phyloP scores from a whole-genome alignment of 2,797 vertebrate genomes.

The Sebastes glaucus region DNA sequence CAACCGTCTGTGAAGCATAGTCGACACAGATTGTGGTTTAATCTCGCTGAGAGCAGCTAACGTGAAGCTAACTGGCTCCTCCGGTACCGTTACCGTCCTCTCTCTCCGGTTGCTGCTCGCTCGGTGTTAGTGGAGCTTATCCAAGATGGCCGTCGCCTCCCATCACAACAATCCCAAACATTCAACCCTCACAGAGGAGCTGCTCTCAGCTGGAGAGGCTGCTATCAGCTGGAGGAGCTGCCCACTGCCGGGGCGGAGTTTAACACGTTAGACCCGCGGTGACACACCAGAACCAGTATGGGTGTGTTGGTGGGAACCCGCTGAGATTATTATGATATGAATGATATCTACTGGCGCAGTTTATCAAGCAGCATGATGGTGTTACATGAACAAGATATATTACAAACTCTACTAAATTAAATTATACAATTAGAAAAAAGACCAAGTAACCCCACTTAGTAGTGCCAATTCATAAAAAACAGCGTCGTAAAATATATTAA shows the following conservation, averaged over 20 bases:
- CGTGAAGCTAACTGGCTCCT: constrained; percentile 14
- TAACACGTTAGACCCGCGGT: constrained; percentile 3
- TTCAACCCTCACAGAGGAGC: constrained; percentile 3
- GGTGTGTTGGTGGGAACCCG: background rate
- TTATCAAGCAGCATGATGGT: background rate
- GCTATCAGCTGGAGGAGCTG: background rate
- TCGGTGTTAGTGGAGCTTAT: constrained; percentile 50
- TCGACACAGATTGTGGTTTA: constrained; percentile 34
- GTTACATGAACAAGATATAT: constrained; percentile 93
- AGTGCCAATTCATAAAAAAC: constrained; percentile 94
- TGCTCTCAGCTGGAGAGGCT: too few relatives aligned
- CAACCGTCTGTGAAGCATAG: constrained; percentile 1
- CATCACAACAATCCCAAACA: constrained; percentile 84
- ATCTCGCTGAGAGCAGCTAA: constrained; percentile 53
- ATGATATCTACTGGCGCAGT: background rate
- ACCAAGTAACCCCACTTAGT: constrained; percentile 96
- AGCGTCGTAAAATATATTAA: constrained; percentile 76
- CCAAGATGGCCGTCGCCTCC: constrained; percentile 86
- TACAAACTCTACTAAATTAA: constrained; percentile 99
- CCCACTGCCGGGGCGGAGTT: constrained; percentile 42
- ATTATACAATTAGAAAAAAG: constrained; percentile 99
- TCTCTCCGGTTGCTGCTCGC: constrained; percentile 27
- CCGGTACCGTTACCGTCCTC: constrained; percentile 31
- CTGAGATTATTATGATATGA: background rate
- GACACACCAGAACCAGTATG: background rate